Conservation (phyloP, 2,888 invertebrate species). For the Troglohyphantes excavatus region DNA sequence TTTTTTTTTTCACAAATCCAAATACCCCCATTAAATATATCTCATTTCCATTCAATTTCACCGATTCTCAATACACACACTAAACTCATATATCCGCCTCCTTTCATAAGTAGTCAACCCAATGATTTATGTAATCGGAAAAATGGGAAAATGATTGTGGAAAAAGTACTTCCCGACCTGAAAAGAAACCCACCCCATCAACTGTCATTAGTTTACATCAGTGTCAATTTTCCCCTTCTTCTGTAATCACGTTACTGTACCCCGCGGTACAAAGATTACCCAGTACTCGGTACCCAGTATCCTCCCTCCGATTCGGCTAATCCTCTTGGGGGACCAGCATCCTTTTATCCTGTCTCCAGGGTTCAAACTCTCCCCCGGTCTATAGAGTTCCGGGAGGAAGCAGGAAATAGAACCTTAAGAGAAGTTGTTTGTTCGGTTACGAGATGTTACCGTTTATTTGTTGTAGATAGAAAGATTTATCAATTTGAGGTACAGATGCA, state of each 20-base stretch:
- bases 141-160: slow-evolving; percentile 36
- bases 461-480: not conserved
- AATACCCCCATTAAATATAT: too few relatives aligned
- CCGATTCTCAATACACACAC: not conserved
- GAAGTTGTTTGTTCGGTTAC: slow-evolving; percentile 22
- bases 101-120: not conserved
- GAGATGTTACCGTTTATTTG: not conserved
- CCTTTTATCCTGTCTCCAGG: slow-evolving; percentile 29
- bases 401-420: slow-evolving; percentile 15
- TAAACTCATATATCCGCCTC: not conserved
- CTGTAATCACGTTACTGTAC: slow-evolving; percentile 62
- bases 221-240: slow-evolving; percentile 63
- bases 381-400: not conserved
- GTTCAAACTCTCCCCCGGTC: not conserved
- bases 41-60: not conserved
- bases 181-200: slow-evolving; percentile 45
- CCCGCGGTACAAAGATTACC: slow-evolving; percentile 50
- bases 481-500: too few relatives aligned
- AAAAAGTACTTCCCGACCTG: slow-evolving; percentile 26
- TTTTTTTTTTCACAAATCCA: too few relatives aligned
- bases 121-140: slow-evolving; percentile 50
- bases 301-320: slow-evolving; percentile 15
- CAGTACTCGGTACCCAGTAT: slow-evolving; percentile 22
- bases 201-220: slow-evolving; percentile 74
- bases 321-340: slow-evolving; percentile 22